Percentiles rank a stretch among this genome's conserved stretches.
Conservation (phyloP, 2,113 vertebrate species). For the Canis aureus region DNA sequence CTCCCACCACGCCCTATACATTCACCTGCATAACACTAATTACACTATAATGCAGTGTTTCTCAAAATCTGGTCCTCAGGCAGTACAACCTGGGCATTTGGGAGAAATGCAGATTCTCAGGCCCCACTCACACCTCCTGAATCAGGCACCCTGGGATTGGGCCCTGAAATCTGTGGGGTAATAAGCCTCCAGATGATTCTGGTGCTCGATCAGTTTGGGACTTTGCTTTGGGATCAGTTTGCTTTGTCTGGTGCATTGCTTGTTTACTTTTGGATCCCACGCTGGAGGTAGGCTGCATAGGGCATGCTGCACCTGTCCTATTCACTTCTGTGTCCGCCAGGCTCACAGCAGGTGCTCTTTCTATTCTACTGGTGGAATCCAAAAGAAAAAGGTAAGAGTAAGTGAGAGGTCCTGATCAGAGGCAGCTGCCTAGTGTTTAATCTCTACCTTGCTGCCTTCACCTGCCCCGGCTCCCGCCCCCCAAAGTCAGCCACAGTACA, state of each 20-base stretch:
- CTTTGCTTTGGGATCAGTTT: no score
- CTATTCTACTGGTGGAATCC: not conserved
- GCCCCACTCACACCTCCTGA: not conserved
- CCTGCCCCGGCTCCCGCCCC: not conserved
- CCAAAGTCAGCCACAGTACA: not conserved
- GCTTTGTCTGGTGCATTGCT: not conserved
- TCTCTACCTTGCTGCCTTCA: not conserved
- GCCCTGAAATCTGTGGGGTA: not conserved
- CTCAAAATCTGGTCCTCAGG: not conserved
- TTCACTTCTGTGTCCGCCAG: not conserved
- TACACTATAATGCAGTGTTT: accelerated
- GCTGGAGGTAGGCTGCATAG: not conserved
- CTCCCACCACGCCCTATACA: not conserved
- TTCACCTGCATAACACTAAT: not conserved
- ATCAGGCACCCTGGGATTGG: not conserved
- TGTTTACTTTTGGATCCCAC: not conserved
- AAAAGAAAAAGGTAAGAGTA: not conserved
- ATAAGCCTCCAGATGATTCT: not conserved
- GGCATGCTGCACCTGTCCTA: not conserved
- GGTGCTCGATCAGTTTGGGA: not conserved
- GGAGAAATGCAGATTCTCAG: not conserved
- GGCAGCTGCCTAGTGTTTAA: not conserved
- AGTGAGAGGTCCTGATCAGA: not conserved
- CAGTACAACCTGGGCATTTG: not conserved
- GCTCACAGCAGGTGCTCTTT: no score